phyloP scores from a whole-genome alignment of 2,113 vertebrate genomes.

The Laterallus jamaicensis region DNA sequence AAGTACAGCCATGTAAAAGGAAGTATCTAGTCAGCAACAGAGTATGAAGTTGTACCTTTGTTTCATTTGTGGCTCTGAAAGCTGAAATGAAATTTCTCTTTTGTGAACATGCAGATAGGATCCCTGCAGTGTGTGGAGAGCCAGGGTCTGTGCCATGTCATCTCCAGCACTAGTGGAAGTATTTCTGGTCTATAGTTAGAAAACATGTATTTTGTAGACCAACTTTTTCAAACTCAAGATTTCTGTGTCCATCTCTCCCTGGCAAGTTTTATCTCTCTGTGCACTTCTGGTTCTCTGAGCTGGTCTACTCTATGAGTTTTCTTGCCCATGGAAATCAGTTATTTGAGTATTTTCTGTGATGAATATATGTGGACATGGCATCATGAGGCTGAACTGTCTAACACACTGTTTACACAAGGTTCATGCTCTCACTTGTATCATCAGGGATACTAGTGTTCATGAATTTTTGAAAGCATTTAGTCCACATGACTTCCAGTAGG shows the following conservation, averaged over 20 bases:
- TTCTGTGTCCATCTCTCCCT: neutral
- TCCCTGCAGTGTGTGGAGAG: neutral
- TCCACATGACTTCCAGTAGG: neutral
- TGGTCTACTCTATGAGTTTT: neutral
- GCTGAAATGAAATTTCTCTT: neutral
- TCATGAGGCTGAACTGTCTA: neutral
- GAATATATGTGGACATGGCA: neutral
- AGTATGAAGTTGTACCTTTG: neutral
- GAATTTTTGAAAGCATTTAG: neutral
- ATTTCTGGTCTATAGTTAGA: neutral
- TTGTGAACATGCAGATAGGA: neutral
- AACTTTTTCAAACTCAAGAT: neutral
- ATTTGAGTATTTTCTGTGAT: neutral
- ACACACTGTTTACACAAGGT: neutral
- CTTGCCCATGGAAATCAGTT: neutral
- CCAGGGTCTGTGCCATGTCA: neutral
- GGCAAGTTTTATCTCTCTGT: neutral
- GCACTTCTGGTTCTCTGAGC: neutral
- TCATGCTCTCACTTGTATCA: neutral
- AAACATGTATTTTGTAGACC: neutral
- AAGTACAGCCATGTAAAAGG: neutral
- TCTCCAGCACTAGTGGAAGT: neutral
- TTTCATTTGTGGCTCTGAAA: neutral
- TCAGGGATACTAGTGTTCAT: neutral
- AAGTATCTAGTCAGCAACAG: neutral